A percentile compares a stretch with the other conserved stretches of the same genome.
Evolutionary conservation across 2,888 invertebrate genomes (phyloP).

Genomic region (Adela reaumurella): DNA sequence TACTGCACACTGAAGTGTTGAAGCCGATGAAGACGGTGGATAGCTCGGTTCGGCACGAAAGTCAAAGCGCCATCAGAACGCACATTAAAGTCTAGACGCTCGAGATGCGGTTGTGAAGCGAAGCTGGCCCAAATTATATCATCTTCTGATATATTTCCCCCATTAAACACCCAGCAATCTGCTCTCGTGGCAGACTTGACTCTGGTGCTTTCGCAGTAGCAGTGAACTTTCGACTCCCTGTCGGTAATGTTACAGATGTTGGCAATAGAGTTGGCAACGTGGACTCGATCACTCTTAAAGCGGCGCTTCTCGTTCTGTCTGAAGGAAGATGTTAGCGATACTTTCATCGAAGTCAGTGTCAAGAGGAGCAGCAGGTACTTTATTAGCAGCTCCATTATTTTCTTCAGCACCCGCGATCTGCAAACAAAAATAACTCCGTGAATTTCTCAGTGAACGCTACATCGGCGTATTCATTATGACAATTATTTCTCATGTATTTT

Average conservation of each 20-base stretch:
- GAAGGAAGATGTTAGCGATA: constrained; percentile 47
- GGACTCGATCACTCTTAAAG: constrained; percentile 45
- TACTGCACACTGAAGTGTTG: constrained; percentile 68
- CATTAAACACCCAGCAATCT: constrained; percentile 75
- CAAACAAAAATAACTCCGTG: background rate
- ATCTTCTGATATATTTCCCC: constrained; percentile 60
- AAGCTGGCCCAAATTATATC: constrained; percentile 72
- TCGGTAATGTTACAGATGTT: constrained; percentile 59
- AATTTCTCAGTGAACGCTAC: too few relatives aligned
- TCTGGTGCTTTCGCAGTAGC: constrained; percentile 62
- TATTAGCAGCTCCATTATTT: constrained; percentile 38
- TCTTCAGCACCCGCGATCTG: background rate
- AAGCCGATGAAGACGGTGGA: constrained; percentile 62
- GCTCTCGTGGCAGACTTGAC: constrained; percentile 61
- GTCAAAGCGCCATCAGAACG: constrained; percentile 65
- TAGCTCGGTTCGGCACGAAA: constrained; percentile 67
- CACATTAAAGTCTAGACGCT: constrained; percentile 66
- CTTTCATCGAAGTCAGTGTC: constrained; percentile 50
- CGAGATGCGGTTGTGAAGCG: constrained; percentile 64
- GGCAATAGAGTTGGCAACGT: constrained; percentile 39
- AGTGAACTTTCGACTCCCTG: constrained; percentile 58
- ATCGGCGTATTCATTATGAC: background rate
- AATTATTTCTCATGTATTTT: too few relatives aligned
- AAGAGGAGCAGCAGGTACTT: constrained; percentile 52
- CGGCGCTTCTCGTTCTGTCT: constrained; percentile 52